Evolutionary conservation across 1,140 invertebrate genomes (phyloP).

Genomic region (Bemisia tabaci): DNA sequence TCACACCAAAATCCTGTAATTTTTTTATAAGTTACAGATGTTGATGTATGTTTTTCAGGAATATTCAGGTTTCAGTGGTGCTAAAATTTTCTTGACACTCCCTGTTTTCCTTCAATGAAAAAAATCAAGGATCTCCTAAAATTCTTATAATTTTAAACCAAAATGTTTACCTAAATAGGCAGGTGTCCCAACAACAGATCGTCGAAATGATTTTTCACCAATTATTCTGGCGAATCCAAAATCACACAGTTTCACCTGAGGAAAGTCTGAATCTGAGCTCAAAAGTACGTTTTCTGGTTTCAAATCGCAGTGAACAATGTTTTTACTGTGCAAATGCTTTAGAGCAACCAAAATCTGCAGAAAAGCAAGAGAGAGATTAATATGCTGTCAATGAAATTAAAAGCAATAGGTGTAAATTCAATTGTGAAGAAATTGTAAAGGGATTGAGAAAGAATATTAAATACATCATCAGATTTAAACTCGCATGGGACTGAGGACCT

Average conservation of each 20-base stretch:
- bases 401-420: background rate
- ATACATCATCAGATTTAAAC: too few relatives aligned
- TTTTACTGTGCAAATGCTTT: conserved; percentile 96
- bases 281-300: conserved; percentile 98
- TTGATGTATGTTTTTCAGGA: too few relatives aligned
- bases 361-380: conserved; percentile 4
- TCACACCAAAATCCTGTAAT: too few relatives aligned
- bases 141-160: too few relatives aligned
- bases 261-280: conserved; percentile 83
- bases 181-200: conserved; percentile 95
- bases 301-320: conserved; percentile 95
- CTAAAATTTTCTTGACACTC: too few relatives aligned
- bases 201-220: conserved; percentile 92
- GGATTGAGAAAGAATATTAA: too few relatives aligned
- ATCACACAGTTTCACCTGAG: conserved; percentile 97
- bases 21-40: too few relatives aligned
- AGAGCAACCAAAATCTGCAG: conserved; percentile 86
- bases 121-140: too few relatives aligned
- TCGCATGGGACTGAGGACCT: too few relatives aligned
- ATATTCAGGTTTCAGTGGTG: too few relatives aligned
- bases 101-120: too few relatives aligned
- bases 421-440: too few relatives aligned
- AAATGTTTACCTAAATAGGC: conserved; percentile 90
- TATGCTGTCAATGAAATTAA: background rate
- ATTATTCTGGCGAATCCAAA: conserved; percentile 98